Evolutionary conservation across 2,888 invertebrate genomes (phyloP), one percentile per base, ranked within the genome.

Genomic region (Brenthis hecate): DNA sequence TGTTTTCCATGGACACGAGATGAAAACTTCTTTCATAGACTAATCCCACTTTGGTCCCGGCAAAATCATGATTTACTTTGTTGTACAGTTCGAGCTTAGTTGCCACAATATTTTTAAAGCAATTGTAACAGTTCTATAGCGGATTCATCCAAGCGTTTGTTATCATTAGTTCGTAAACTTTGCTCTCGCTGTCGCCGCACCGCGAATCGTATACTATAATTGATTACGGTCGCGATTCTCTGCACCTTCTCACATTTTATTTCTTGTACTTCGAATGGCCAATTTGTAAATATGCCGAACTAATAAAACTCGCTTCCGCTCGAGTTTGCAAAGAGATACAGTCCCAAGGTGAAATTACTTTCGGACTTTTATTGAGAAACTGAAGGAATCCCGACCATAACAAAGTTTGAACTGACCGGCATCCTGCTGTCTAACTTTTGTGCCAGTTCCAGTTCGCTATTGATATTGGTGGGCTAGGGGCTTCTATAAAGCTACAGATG

Each of bases 61-160:
- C 88, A 89, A 90, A 91, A 87, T 89, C 89, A 77, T 87, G 83
- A 87, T 91, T 87, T 90, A 91, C 88, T 89, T 85, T 86, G 88
- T 87, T 82, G 83, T 85, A 76, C 82, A 85, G 84, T 81, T 82
- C 78, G 73, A 84, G 86, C 85, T 89, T 88, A 86, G 82, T 79
- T 79, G 81, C 80, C 77, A 85, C 85, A 86, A 88, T 90, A 91
- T 91, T 91, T 91, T 91, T 90, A 86, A 85, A 81, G 80, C 86
- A 80, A 82, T 84, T 81, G 82, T 77, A 81, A 78, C 79, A 80
- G 81, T 86, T 85, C 82, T 82, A 81, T 83, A 82, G 82, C 81
- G 85, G 86, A 86, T 88, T 81, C 88, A 85, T 81, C 75, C 79
- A 73, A 76, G 77, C 81, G 82, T 88, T 87, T 87, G 85, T 85